phyloP scores from a whole-genome alignment of 2,113 vertebrate genomes.

The Upupa epops region DNA sequence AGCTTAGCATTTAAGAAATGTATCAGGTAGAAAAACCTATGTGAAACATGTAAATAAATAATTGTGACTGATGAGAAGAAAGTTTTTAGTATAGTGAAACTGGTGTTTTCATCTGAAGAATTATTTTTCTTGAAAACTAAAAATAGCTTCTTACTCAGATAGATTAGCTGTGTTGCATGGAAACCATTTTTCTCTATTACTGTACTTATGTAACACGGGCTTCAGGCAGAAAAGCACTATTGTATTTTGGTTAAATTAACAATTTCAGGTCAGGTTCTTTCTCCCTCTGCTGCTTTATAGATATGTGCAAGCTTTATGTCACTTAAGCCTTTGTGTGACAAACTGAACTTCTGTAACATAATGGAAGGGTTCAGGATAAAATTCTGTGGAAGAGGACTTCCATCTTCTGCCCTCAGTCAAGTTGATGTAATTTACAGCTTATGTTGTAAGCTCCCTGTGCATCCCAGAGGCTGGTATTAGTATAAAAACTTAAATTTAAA shows the following conservation, averaged over 20 bases:
- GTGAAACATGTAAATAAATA: neutral
- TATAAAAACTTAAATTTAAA: neutral
- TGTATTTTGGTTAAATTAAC: slow-evolving; percentile 34
- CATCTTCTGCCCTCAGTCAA: neutral
- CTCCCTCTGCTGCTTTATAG: neutral
- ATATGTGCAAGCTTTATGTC: neutral
- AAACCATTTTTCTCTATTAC: slow-evolving; percentile 62
- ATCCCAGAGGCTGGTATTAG: neutral
- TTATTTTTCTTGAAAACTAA: slow-evolving; percentile 61
- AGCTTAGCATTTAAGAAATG: neutral
- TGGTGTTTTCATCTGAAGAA: slow-evolving; percentile 54
- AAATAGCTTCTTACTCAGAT: slow-evolving; percentile 64
- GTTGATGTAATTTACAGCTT: neutral
- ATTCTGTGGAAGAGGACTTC: neutral
- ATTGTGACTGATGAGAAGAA: neutral
- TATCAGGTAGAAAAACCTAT: neutral
- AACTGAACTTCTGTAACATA: neutral
- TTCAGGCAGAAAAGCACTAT: slow-evolving; percentile 31
- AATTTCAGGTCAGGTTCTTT: slow-evolving; percentile 22
- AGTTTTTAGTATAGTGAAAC: slow-evolving; percentile 18
- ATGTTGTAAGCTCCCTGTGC: neutral
- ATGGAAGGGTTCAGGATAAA: neutral
- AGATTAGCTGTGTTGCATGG: slow-evolving; percentile 45
- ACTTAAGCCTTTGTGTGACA: neutral
- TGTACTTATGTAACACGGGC: slow-evolving; percentile 46